Base-by-base conservation (phyloP, 2,888 invertebrate species). In the Himalopsyche japonica region DNA sequence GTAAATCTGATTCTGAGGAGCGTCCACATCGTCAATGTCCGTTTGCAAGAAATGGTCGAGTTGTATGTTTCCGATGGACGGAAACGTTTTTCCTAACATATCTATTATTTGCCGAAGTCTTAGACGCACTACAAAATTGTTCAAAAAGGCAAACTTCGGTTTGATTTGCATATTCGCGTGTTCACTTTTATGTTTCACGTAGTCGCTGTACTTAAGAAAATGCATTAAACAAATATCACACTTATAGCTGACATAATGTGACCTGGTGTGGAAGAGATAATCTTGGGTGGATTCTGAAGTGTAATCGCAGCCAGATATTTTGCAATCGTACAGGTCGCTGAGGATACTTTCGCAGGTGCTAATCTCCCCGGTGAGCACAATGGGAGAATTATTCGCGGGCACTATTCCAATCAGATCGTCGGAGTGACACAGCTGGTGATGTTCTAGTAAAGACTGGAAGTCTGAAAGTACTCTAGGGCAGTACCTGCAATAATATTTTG, bases 401-500 rank as follows among this genome's bases (percentile, higher is more conserved):
- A 64, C 34, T 20, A 87, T 80, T 24, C 85, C 76, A 7, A 87
- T 84, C 8, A 49, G 47, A 1, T 49, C 24, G 12, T 64, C 24
- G 1, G 12, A 5, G 80, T 87, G 87, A 10, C 57, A 15, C 3
- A 32, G 27, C 18, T 48, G 80, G 78, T 85, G 84, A 76, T 87
- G 87, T 6, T 49, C n/a, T 18, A 83, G 2, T 3, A 82, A 77
- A 8, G 24, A 57, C 5, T n/a, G 15, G 30, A 76, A 87, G 15
- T 64, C 47, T n/a, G 48, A 15, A 5, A 82, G 78, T 27, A 34
- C 47, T 3, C 24, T 10, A 0, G 12, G 12, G 15, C 87, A 87
- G 57, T 86, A 84, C 27, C 64, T 24, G 77, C 87, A 87, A 1
- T 15, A 30, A 1, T 43, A 89, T 70, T 88, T 88, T 15, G 70